Evolutionary conservation across 2,797 vertebrate genomes (phyloP), one percentile per base, ranked within the genome.

Genomic region (Dipus sagitta): DNA sequence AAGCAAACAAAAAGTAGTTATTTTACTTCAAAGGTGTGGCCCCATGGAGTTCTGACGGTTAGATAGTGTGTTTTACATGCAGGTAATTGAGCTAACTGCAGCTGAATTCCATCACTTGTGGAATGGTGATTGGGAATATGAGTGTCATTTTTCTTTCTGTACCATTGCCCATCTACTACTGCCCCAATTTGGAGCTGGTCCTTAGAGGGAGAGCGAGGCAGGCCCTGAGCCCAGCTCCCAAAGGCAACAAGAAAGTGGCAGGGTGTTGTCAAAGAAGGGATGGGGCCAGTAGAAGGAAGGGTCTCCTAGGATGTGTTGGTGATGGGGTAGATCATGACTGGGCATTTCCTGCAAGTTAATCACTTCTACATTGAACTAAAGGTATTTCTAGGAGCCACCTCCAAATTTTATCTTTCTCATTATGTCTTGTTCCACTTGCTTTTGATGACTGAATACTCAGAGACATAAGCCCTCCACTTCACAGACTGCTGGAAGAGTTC

Each of bases 381-480:
- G 38, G 32, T 58, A 26, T 81, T 79, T 88, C 38, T 58, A 87
- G 78, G 32, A 54, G 6, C 38, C 68, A 62, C 5, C 0, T 67
- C 7, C 0, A 18, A 11, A 17, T 42, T 88, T 76, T 62, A 9
- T 68, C 38, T 86, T 68, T 81, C 38, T 60, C 34, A 5, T 74
- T 67, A 74, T 34, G 80, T 83, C 32, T 78, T 68, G n/a, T 62
- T 54, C 24, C 11, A 47, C 81, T 85, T 92, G 42, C 71, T 67
- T 15, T 77, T 67, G 70, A 62, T 60, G 52, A 18, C 21, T 38
- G 18, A 76, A 28, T 17, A 23, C 32, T 70, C 85, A 8, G 23
- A n/a, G 42, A 67, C 72, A 80, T 58, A 71, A 62, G n/a, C 18
- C 64, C 65, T 15, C 14, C 26, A 64, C 10, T 89, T 13, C n/a